Conservation (phyloP, 2,797 vertebrate species). For the Nyctibius grandis region DNA sequence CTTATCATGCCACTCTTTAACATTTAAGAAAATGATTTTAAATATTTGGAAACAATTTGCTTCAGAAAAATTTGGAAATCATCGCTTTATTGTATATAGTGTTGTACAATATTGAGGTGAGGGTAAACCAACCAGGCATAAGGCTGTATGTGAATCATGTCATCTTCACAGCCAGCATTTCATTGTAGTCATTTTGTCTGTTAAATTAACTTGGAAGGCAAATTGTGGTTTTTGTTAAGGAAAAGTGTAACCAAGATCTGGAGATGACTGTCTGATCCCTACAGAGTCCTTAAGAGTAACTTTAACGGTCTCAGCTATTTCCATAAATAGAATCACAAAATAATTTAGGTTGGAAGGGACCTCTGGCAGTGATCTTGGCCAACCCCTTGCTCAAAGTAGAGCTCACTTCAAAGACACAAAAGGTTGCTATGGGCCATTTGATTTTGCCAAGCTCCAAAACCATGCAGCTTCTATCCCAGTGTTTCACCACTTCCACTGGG, state of each 20-base stretch:
- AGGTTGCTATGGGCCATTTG: neutral
- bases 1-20: neutral
- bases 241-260: neutral
- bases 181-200: neutral
- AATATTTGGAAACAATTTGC: neutral
- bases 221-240: neutral
- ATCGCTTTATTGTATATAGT: neutral
- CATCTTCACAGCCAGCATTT: neutral
- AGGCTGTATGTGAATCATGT: accelerated
- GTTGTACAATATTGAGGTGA: neutral
- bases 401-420: neutral
- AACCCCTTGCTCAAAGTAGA: neutral
- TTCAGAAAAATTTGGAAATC: neutral
- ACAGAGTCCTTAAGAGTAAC: neutral
- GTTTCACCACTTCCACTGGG: too few species aligned
- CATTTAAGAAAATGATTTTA: neutral
- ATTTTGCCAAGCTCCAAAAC: neutral
- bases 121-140: neutral
- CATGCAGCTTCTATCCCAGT: accelerated
- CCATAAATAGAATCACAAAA: neutral
- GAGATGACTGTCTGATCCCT: neutral
- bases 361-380: neutral
- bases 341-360: neutral
- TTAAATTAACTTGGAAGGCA: neutral
- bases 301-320: neutral